Conservation (phyloP, 2,113 vertebrate genomes). For the Peromyscus polionotus region DNA sequence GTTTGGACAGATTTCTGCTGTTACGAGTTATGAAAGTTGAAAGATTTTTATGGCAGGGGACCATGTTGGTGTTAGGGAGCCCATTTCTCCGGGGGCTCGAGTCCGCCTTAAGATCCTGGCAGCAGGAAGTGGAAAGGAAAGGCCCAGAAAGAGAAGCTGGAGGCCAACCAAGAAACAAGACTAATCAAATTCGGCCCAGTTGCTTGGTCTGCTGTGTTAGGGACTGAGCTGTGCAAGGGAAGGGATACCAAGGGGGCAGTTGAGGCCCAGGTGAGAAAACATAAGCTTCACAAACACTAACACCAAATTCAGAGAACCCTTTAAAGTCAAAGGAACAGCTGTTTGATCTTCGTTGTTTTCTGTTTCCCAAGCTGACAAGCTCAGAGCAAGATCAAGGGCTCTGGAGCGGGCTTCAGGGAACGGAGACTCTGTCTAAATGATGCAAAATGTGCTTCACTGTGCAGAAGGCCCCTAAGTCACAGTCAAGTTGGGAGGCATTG, state of each 20-base stretch:
- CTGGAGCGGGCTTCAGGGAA: not conserved
- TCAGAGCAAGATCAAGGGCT: not conserved
- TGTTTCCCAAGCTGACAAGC: not conserved
- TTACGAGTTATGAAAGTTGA: conserved; percentile 85
- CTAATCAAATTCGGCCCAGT: not conserved
- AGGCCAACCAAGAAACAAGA: not conserved
- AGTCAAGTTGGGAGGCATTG: not conserved
- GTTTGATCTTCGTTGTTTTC: conserved; percentile 12
- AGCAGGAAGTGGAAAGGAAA: conserved; percentile 69
- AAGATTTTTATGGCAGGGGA: conserved; percentile 79
- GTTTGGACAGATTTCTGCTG: conserved; percentile 87
- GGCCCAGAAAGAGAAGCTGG: conserved; percentile 20
- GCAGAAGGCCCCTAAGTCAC: not conserved
- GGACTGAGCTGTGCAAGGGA: not conserved
- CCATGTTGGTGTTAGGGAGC: conserved; percentile 73
- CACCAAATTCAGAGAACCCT: not conserved
- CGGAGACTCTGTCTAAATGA: not conserved
- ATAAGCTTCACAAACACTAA: not conserved
- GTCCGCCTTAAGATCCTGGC: conserved; percentile 51
- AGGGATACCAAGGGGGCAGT: not conserved
- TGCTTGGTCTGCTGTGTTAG: not conserved
- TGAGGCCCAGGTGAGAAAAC: not conserved
- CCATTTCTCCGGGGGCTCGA: conserved; percentile 64
- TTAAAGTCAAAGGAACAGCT: not conserved
- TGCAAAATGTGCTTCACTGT: not conserved